Evolutionary conservation across 2,888 invertebrate species (phyloP).

Genomic region (Metallyticus violacea): DNA sequence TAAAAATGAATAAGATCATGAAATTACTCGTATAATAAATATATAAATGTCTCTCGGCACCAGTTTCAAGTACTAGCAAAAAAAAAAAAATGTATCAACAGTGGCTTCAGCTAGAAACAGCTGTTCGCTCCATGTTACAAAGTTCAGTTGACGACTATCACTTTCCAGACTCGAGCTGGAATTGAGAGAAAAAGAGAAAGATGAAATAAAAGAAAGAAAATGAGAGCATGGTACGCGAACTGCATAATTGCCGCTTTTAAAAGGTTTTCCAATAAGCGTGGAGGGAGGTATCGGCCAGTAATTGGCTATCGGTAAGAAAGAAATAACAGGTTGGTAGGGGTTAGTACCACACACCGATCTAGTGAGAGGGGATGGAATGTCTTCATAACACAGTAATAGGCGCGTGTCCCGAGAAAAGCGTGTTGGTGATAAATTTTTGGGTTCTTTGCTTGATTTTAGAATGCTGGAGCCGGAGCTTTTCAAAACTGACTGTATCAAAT

Average conservation of each 20-base stretch:
- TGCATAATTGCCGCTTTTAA: constrained; percentile 24
- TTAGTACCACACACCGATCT: not conserved
- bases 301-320: constrained; percentile 26
- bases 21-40: too few relatives aligned
- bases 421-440: not conserved
- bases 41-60: too few relatives aligned
- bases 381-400: not conserved
- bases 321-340: constrained; percentile 23
- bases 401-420: not conserved
- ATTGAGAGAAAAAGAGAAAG: not conserved
- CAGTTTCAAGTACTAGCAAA: too few relatives aligned
- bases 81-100: too few relatives aligned
- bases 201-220: not conserved
- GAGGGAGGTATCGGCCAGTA: constrained; percentile 9
- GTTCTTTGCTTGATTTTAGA: not conserved
- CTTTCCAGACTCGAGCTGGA: not conserved
- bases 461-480: too few relatives aligned
- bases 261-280: constrained; percentile 13
- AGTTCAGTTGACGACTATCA: not conserved
- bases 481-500: too few relatives aligned
- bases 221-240: constrained; percentile 4
- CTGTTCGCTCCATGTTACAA: not conserved
- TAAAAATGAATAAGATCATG: too few relatives aligned
- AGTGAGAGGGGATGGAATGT: not conserved
- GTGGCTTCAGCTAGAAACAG: not conserved